phyloP scores from a whole-genome alignment of 2,797 vertebrate genomes.

The Morus bassanus region DNA sequence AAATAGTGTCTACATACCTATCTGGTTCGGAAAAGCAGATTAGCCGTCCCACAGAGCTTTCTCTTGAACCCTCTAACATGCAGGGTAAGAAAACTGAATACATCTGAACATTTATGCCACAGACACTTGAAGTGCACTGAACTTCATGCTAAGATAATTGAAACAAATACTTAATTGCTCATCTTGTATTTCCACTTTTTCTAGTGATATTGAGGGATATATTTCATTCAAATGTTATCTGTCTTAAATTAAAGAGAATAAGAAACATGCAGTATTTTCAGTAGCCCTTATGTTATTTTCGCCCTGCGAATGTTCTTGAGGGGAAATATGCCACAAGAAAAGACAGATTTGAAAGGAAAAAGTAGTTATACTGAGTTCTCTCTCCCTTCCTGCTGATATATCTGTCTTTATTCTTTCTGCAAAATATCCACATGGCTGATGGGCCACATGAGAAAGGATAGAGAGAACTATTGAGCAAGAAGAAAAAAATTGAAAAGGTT shows the following conservation, averaged over 20 bases:
- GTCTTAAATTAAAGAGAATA: conserved; percentile 37
- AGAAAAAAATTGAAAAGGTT: background rate
- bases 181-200: background rate
- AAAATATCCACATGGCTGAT: background rate
- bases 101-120: background rate
- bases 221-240: conserved; percentile 17
- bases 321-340: conserved; percentile 11
- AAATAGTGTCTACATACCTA: background rate
- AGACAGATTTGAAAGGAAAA: conserved; percentile 6
- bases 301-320: conserved; percentile 26
- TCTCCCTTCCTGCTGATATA: conserved; percentile 6
- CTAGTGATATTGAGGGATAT: background rate
- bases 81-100: background rate
- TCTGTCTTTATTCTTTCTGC: background rate
- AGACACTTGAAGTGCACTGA: background rate
- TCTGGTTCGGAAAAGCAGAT: background rate
- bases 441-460: background rate
- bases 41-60: background rate
- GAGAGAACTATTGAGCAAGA: background rate
- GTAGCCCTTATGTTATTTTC: conserved; percentile 39
- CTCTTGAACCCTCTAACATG: background rate
- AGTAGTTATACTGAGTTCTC: background rate
- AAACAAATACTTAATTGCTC: background rate
- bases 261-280: conserved; percentile 33
- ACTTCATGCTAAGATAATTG: background rate